A percentile compares a stretch with the other conserved stretches of the same genome.
Evolutionary conservation across 2,888 invertebrate genomes (phyloP).

Genomic region (Polymixis flavicincta): DNA sequence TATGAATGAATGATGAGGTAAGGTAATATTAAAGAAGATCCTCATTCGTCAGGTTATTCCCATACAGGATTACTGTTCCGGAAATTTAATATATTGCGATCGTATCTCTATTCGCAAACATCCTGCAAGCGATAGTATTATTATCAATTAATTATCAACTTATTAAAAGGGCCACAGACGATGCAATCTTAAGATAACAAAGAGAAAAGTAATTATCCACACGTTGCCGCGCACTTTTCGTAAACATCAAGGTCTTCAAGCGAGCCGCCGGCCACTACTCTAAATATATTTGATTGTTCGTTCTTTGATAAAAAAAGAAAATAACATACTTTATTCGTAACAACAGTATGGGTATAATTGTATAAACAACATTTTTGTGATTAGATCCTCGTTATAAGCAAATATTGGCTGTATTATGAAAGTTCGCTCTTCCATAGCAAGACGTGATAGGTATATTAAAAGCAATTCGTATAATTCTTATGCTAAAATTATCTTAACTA

Average conservation of each 20-base stretch:
- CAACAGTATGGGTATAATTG: no score
- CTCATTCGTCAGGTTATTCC: neutral
- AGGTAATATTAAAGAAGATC: neutral
- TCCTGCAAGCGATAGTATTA: neutral
- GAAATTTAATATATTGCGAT: conserved; percentile 4
- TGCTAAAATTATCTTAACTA: no score
- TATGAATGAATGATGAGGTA: neutral
- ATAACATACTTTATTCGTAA: no score
- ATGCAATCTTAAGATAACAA: conserved; percentile 20
- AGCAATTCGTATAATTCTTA: no score
- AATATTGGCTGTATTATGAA: no score
- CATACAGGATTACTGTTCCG: no score
- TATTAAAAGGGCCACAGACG: conserved; percentile 10
- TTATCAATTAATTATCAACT: conserved; percentile 13
- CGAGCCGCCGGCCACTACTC: neutral
- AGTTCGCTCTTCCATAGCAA: no score
- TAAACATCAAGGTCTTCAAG: conserved; percentile 6
- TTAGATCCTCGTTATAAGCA: no score
- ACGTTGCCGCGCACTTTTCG: neutral
- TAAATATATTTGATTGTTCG: no score
- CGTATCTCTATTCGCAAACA: neutral
- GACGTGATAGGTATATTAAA: no score
- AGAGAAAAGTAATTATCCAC: conserved; percentile 1
- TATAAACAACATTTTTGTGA: no score
- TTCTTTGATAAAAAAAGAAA: no score